These are phyloP conservation scores for Smittia aterrima DNA, from an alignment of 2,888 invertebrate species.

Conservation along the genomic window DNA sequence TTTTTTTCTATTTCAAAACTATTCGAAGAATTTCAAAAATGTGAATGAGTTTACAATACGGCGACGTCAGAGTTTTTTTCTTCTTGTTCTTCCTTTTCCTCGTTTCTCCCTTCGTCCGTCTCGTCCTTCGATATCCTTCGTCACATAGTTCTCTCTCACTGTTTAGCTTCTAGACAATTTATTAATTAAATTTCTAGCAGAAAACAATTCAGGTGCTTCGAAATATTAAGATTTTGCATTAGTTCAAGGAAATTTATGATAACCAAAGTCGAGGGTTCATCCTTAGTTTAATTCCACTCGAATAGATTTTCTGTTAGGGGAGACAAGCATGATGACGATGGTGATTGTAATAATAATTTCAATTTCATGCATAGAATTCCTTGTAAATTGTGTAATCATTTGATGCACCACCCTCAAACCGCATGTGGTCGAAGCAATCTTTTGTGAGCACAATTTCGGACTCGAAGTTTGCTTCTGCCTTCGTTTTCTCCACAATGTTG, in stretches of 20 bases:
- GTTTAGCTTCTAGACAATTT: no score
- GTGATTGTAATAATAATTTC: constrained; percentile 37
- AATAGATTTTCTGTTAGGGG: no score
- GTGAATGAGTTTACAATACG: constrained; percentile 39
- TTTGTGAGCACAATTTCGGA: no score
- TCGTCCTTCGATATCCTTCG: background rate
- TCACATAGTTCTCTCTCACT: no score
- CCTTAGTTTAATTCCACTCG: no score
- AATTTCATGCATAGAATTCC: constrained; percentile 27
- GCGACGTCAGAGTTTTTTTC: background rate
- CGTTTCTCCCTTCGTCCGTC: background rate
- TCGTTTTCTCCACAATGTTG: background rate
- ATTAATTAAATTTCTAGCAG: no score
- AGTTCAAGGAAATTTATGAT: no score
- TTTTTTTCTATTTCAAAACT: constrained; percentile 42
- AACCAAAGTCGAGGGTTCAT: no score
- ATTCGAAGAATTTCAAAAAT: constrained; percentile 41
- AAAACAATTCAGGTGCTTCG: no score
- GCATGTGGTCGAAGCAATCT: constrained; percentile 4
- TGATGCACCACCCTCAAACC: constrained; percentile 20
- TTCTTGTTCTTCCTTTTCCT: background rate
- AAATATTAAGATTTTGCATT: no score
- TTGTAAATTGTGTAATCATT: constrained; percentile 32
- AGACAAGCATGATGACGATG: background rate
- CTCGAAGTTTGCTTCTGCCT: no score